Evolutionary conservation across 2,797 vertebrate genomes (phyloP).

Genomic region (Hoplostethus atlanticus): DNA sequence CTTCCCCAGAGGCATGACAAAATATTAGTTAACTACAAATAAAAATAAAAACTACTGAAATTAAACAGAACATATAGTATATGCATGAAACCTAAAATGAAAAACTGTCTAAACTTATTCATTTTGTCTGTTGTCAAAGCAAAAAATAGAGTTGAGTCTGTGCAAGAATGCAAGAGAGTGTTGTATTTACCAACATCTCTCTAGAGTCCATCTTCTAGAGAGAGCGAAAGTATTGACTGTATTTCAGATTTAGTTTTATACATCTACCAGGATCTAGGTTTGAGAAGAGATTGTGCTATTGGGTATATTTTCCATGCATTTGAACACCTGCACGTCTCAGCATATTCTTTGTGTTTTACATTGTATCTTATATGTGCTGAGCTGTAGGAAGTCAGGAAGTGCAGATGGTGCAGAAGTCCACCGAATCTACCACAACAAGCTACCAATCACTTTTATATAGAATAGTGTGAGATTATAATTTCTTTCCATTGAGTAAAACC

Average conservation of each 20-base stretch:
- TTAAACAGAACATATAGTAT: background rate
- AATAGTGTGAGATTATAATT: background rate
- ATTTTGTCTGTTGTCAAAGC: too few relatives aligned
- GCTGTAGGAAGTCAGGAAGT: background rate
- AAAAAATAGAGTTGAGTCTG: background rate
- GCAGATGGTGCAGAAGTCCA: background rate
- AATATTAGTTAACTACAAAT: constrained; percentile 6
- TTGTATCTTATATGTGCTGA: background rate
- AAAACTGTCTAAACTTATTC: too few relatives aligned
- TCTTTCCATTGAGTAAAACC: background rate
- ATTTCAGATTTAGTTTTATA: background rate
- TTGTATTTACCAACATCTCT: background rate
- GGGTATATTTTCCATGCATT: background rate
- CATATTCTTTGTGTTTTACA: background rate
- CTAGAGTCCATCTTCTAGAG: background rate
- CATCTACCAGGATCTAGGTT: background rate
- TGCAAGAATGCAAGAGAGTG: background rate
- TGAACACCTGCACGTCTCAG: background rate
- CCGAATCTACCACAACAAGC: background rate
- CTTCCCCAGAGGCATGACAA: too few relatives aligned
- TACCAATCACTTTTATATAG: background rate
- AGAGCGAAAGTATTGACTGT: background rate
- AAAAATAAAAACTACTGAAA: background rate
- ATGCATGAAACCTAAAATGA: background rate
- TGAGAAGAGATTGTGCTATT: background rate